A percentile compares a stretch with the other conserved stretches of the same genome.
phyloP scores from a whole-genome alignment of 2,113 vertebrate genomes.

The Antechinus flavipes region DNA sequence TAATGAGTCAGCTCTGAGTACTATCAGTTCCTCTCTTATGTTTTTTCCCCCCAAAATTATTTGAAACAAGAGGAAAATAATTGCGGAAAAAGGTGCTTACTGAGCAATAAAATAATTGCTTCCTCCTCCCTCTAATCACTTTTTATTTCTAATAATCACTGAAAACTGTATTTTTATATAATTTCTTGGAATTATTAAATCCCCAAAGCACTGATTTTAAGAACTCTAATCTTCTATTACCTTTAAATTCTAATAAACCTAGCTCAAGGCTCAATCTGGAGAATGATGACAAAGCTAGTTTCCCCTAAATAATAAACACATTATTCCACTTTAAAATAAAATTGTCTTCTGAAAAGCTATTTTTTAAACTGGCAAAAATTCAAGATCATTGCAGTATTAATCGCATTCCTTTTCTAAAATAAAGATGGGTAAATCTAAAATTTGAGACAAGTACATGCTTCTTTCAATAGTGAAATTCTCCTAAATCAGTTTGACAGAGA shows the following conservation, averaged over 20 bases:
- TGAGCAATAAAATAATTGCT: not conserved
- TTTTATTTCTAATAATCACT: slow-evolving; percentile 37
- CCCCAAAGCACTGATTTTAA: slow-evolving; percentile 40
- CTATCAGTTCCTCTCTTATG: not conserved
- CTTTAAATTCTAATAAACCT: slow-evolving; percentile 41
- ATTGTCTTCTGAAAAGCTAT: slow-evolving; percentile 21
- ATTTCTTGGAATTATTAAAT: slow-evolving; percentile 59
- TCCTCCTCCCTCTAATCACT: not conserved
- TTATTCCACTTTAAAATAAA: slow-evolving; percentile 46
- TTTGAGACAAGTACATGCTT: slow-evolving; percentile 3
- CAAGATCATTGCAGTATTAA: not conserved
- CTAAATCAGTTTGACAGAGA: not conserved
- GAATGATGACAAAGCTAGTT: slow-evolving; percentile 33
- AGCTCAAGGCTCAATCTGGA: slow-evolving; percentile 1
- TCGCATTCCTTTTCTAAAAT: slow-evolving; percentile 11
- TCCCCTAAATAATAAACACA: not conserved
- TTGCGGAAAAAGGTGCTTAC: not conserved
- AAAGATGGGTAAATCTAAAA: slow-evolving; percentile 47
- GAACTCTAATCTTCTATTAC: slow-evolving; percentile 55
- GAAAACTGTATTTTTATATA: slow-evolving; percentile 32
- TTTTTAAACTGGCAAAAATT: slow-evolving; percentile 45
- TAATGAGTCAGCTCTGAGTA: not conserved
- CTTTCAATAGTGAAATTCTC: slow-evolving; percentile 26
- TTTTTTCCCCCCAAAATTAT: slow-evolving; percentile 6
- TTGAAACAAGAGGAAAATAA: slow-evolving; percentile 25